These are phyloP conservation scores for Alentia gelatinosa DNA, from an alignment of 2,888 invertebrate species.

Conservation along the genomic window DNA sequence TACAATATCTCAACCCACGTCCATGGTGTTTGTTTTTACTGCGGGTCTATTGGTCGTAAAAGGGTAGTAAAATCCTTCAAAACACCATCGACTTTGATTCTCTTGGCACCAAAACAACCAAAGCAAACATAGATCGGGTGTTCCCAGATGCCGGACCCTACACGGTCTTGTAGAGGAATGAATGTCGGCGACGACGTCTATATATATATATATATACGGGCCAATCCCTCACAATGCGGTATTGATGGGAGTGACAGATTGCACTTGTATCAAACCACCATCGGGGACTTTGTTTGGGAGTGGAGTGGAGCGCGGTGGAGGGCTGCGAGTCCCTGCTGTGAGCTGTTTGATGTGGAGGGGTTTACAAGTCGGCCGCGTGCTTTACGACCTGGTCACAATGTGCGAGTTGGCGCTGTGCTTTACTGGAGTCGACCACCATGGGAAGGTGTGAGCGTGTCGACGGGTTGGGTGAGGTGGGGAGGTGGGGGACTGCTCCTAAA, in stretches of 20 bases:
- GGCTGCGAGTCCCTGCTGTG: neutral
- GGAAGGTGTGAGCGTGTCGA: no score
- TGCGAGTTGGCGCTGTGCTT: neutral
- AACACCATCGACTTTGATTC: neutral
- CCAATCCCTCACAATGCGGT: neutral
- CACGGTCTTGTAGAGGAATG: neutral
- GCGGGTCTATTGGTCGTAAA: slow-evolving; percentile 3
- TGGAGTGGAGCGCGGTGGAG: neutral
- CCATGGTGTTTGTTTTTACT: neutral
- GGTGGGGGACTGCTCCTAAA: no score
- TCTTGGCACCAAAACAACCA: neutral
- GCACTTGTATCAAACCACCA: neutral
- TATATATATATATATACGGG: no score
- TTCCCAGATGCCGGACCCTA: neutral
- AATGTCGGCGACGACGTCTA: no score
- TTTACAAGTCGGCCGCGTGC: neutral
- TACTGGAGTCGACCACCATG: no score
- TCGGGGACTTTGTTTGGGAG: neutral
- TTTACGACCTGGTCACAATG: neutral
- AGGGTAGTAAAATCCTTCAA: neutral
- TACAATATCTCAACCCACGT: neutral
- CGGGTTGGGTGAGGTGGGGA: no score
- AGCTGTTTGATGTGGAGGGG: neutral
- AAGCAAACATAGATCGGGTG: neutral
- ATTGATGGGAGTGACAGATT: neutral